Conservation (phyloP, 2,113 vertebrate species). For the Eolophus roseicapilla region DNA sequence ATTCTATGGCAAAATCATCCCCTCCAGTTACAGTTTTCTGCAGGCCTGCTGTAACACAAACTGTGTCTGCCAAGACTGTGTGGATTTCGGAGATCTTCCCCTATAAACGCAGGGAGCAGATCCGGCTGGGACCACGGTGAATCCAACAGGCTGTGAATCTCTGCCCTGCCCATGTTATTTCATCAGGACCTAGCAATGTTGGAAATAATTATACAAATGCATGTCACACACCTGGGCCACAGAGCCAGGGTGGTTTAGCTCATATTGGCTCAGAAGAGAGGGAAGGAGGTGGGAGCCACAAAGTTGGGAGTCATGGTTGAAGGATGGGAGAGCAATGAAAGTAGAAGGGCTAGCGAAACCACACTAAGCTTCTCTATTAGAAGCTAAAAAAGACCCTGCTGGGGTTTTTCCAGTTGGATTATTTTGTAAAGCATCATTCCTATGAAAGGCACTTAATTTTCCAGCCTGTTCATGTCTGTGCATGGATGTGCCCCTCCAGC, state of each 20-base stretch:
- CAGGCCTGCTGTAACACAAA: accelerated
- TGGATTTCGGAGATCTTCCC: neutral
- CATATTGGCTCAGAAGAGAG: accelerated
- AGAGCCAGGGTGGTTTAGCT: neutral
- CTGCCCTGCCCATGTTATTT: accelerated
- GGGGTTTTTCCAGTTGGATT: neutral
- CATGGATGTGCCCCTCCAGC: accelerated
- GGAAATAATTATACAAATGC: neutral
- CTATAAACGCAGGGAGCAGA: accelerated
- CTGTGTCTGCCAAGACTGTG: accelerated
- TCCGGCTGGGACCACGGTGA: accelerated
- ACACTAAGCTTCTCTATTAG: neutral
- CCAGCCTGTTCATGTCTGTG: neutral
- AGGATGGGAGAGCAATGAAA: neutral
- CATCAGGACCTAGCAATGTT: accelerated
- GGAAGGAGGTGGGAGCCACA: neutral
- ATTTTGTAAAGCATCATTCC: neutral
- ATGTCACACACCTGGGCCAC: accelerated
- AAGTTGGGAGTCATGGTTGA: accelerated
- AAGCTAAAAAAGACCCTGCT: neutral
- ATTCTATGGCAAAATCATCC: accelerated
- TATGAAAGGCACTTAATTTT: neutral
- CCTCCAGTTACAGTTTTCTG: neutral
- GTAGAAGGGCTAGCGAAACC: neutral
- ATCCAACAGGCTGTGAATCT: neutral